Evolutionary conservation across 2,113 vertebrate genomes (phyloP).

Genomic region (Struthidea cinerea): DNA sequence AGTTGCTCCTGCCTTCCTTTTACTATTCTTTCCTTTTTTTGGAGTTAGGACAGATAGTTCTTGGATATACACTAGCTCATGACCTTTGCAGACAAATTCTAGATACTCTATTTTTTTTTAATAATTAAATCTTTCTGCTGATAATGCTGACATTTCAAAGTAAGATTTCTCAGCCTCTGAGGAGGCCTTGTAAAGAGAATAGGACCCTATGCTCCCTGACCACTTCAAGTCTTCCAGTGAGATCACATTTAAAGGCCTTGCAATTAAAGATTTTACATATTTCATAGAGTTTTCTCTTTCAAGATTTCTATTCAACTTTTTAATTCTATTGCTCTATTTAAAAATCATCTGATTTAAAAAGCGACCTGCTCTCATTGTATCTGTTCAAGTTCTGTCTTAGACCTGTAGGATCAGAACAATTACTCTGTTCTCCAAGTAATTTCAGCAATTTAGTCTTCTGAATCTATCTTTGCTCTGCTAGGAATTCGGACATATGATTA

Average conservation of each 20-base stretch:
- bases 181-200: neutral
- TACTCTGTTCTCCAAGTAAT: neutral
- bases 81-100: neutral
- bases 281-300: neutral
- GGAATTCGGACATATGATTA: neutral
- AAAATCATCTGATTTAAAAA: neutral
- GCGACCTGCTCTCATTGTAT: neutral
- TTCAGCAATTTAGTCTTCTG: neutral
- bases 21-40: neutral
- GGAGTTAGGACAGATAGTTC: neutral
- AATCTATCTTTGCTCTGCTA: neutral
- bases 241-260: constrained; percentile 18
- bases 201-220: neutral
- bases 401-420: neutral
- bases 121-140: constrained; percentile 5
- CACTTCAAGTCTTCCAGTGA: neutral
- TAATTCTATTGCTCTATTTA: neutral
- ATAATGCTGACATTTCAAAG: constrained; percentile 35
- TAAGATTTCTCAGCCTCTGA: neutral
- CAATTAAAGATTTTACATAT: neutral
- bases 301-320: neutral
- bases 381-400: neutral
- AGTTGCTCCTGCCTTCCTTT: neutral
- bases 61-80: neutral
- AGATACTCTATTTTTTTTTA: neutral